These are phyloP conservation scores for Turnix velox DNA, from an alignment of 2,113 vertebrate species.

Conservation along the genomic window DNA sequence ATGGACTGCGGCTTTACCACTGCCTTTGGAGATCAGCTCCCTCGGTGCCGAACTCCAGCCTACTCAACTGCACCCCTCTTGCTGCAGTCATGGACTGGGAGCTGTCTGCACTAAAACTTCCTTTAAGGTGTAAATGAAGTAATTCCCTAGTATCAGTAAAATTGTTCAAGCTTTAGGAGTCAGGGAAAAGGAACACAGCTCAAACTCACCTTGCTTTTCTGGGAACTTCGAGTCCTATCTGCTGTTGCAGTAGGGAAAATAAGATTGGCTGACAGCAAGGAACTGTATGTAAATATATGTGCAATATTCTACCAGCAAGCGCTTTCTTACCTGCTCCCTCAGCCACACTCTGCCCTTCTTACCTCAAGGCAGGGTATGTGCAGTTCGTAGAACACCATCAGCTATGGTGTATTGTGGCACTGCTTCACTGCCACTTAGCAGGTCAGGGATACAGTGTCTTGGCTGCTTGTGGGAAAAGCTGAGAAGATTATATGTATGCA, in stretches of 20 bases:
- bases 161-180: accelerated
- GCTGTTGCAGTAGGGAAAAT: accelerated
- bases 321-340: background rate
- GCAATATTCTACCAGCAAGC: background rate
- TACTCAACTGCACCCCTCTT: too few relatives aligned
- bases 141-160: accelerated
- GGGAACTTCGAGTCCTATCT: too few relatives aligned
- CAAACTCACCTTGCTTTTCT: background rate
- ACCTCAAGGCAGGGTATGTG: accelerated
- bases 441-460: background rate
- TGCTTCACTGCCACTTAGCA: background rate
- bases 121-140: background rate
- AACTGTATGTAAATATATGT: accelerated
- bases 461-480: background rate
- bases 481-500: accelerated
- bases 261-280: background rate
- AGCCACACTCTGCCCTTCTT: background rate
- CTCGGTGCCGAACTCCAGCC: too few relatives aligned
- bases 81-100: accelerated
- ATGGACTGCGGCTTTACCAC: accelerated
- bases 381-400: accelerated
- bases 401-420: accelerated
- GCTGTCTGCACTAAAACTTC: too few relatives aligned
- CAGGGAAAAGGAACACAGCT: background rate
- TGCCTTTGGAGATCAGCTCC: too few relatives aligned